phyloP scores from a whole-genome alignment of 2,113 vertebrate genomes.

The Embiotoca jacksoni region DNA sequence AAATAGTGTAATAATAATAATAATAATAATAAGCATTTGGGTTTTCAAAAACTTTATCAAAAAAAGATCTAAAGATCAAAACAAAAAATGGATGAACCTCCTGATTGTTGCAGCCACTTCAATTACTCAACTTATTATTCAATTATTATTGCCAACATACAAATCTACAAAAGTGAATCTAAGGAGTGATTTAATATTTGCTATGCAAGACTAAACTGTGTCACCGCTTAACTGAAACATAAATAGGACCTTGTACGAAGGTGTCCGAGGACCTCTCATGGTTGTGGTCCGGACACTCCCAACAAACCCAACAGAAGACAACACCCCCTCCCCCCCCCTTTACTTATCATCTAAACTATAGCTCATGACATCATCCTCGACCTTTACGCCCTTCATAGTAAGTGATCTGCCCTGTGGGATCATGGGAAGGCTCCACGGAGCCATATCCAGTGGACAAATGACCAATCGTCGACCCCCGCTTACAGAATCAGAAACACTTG shows the following conservation, averaged over 20 bases:
- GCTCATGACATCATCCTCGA: conserved; percentile 72
- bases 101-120: too few relatives aligned
- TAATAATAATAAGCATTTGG: too few relatives aligned
- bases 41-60: too few relatives aligned
- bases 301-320: conserved; percentile 3
- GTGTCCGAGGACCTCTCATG: too few relatives aligned
- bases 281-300: neutral
- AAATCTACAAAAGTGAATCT: too few relatives aligned
- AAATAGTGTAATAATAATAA: too few relatives aligned
- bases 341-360: conserved; percentile 44
- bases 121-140: too few relatives aligned
- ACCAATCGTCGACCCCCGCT: conserved; percentile 51
- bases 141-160: too few relatives aligned
- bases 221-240: neutral
- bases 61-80: too few relatives aligned
- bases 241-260: too few relatives aligned
- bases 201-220: neutral
- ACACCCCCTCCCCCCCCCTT: conserved; percentile 17
- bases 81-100: too few relatives aligned
- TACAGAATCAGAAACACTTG: conserved; percentile 24
- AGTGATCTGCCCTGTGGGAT: conserved; percentile 73
- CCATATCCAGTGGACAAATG: conserved; percentile 49
- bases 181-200: too few relatives aligned
- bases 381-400: conserved; percentile 60
- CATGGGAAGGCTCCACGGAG: conserved; percentile 39